phyloP scores from a whole-genome alignment of 2,888 invertebrate genomes.

The Azorinus chamasolen region DNA sequence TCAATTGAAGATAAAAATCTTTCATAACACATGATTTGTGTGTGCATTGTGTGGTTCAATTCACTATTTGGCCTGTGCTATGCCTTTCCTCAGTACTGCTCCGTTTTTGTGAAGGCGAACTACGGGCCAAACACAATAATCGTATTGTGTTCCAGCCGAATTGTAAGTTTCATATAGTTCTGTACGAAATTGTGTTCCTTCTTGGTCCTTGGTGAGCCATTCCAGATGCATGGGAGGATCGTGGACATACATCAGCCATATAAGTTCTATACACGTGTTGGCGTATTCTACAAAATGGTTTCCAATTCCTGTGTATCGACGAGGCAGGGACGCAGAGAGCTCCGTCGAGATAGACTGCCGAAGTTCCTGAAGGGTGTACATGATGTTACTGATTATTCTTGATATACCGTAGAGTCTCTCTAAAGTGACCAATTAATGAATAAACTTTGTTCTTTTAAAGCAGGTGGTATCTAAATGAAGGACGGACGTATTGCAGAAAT shows the following conservation, averaged over 20 bases:
- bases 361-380: slow-evolving; percentile 46
- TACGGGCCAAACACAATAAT: slow-evolving; percentile 65
- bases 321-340: slow-evolving; percentile 51
- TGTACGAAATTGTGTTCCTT: slow-evolving; percentile 44
- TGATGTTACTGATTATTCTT: too few relatives aligned
- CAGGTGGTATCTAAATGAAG: too few relatives aligned
- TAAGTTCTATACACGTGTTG: slow-evolving; percentile 53
- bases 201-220: slow-evolving; percentile 59
- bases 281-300: slow-evolving; percentile 58
- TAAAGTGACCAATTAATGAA: too few relatives aligned
- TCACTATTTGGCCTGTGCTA: slow-evolving; percentile 49
- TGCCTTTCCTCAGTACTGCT: slow-evolving; percentile 52
- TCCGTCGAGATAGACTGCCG: slow-evolving; percentile 44
- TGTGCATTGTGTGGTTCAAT: too few relatives aligned
- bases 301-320: slow-evolving; percentile 56
- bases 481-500: too few relatives aligned
- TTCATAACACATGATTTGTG: too few relatives aligned
- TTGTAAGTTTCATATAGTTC: slow-evolving; percentile 52
- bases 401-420: too few relatives aligned
- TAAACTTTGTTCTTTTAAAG: too few relatives aligned
- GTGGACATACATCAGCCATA: slow-evolving; percentile 66
- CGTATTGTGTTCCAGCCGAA: slow-evolving; percentile 46
- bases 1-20: too few relatives aligned
- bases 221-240: slow-evolving; percentile 64
- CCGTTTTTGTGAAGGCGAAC: slow-evolving; percentile 52